phyloP scores from a whole-genome alignment of 2,888 invertebrate species.

The Spisula subtruncata region DNA sequence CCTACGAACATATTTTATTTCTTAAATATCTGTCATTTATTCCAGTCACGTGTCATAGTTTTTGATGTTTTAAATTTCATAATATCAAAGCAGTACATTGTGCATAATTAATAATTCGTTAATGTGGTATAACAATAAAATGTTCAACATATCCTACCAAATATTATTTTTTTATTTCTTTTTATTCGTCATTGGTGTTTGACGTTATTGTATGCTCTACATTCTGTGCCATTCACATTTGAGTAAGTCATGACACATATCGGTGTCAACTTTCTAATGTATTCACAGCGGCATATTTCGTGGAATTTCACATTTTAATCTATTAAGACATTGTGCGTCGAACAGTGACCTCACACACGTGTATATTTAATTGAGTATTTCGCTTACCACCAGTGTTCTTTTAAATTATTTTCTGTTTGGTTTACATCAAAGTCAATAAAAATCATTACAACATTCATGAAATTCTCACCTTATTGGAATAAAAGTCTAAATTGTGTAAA shows the following conservation, averaged over 20 bases:
- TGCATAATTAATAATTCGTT: no score
- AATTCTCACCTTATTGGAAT: background rate
- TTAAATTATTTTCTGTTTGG: background rate
- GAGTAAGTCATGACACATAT: background rate
- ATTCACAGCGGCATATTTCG: background rate
- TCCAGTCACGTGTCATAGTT: no score
- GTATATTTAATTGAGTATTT: background rate
- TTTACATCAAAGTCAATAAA: slow-evolving; percentile 14
- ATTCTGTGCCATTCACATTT: background rate
- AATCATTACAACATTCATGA: background rate
- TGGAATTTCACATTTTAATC: background rate
- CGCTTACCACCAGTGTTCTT: background rate
- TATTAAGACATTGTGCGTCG: background rate
- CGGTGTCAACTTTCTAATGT: background rate
- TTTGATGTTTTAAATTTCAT: no score
- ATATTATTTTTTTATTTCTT: no score
- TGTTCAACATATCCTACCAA: no score
- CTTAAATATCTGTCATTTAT: no score
- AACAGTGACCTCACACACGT: background rate
- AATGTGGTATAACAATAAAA: no score
- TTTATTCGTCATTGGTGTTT: background rate
- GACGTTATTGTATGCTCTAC: background rate
- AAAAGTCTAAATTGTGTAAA: background rate
- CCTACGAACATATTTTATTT: no score
- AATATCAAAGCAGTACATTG: no score